These are phyloP conservation scores for Heterodera carotae DNA, from an alignment of 1,140 invertebrate genomes.

Conservation along the genomic window DNA sequence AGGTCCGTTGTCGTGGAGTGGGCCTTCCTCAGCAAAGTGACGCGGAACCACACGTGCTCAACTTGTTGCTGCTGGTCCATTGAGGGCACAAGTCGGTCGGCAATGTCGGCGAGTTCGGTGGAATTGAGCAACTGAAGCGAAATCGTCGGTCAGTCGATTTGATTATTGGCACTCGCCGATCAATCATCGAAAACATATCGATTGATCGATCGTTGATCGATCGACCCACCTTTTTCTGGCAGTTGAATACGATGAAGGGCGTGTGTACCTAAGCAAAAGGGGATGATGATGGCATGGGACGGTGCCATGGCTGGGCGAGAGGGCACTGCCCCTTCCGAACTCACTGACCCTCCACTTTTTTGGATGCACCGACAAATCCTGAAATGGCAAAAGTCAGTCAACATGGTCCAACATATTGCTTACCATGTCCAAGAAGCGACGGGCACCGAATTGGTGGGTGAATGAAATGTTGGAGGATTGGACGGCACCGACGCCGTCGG, in stretches of 20 bases:
- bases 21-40: slow-evolving; percentile 47
- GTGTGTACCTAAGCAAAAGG: slow-evolving; percentile 31
- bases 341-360: slow-evolving; percentile 40
- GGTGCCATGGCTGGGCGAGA: too few relatives aligned
- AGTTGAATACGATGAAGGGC: slow-evolving; percentile 62
- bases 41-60: slow-evolving; percentile 63
- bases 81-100: slow-evolving; percentile 42
- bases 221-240: slow-evolving; percentile 52
- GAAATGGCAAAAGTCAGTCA: background rate
- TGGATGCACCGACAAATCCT: slow-evolving; percentile 58
- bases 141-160: too few relatives aligned
- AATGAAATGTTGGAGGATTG: slow-evolving; percentile 60
- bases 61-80: slow-evolving; percentile 39
- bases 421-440: slow-evolving; percentile 59
- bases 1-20: slow-evolving; percentile 46
- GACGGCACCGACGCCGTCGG: slow-evolving; percentile 24
- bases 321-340: background rate
- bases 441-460: slow-evolving; percentile 57
- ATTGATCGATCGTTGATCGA: too few relatives aligned
- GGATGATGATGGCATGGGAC: too few relatives aligned
- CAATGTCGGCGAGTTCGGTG: slow-evolving; percentile 41
- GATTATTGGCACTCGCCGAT: too few relatives aligned
- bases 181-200: too few relatives aligned
- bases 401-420: background rate
- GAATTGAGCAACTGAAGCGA: slow-evolving; percentile 51